phyloP scores from a whole-genome alignment of 2,888 invertebrate genomes.

The Troilus luridus region DNA sequence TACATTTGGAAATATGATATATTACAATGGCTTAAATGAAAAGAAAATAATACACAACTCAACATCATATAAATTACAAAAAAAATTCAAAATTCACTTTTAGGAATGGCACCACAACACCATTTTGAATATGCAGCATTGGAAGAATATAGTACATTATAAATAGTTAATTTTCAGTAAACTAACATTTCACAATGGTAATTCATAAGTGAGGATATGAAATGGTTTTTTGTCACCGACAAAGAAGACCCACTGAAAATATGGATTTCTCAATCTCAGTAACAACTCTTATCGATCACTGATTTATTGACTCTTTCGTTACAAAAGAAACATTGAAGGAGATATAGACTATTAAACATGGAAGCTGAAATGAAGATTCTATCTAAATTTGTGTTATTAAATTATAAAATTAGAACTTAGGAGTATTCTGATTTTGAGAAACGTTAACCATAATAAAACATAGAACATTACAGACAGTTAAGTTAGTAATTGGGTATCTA shows the following conservation, averaged over 20 bases:
- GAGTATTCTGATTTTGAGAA: not conserved
- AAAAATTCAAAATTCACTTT: not conserved
- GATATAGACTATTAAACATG: not conserved
- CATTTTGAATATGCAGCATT: not conserved
- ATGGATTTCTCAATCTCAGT: not conserved
- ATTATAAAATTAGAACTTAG: not conserved
- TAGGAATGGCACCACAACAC: not conserved
- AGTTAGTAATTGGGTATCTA: not conserved
- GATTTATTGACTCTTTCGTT: not conserved
- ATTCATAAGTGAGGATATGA: not conserved
- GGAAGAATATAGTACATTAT: not conserved
- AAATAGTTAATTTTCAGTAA: not conserved
- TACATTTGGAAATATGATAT: slow-evolving; percentile 4
- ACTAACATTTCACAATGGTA: not conserved
- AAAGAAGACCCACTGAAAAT: not conserved
- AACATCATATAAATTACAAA: not conserved
- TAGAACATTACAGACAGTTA: not conserved
- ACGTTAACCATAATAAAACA: not conserved
- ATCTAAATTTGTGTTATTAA: not conserved
- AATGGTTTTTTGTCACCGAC: not conserved
- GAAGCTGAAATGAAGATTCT: slow-evolving; percentile 1
- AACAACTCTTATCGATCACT: not conserved
- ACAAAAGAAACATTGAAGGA: not conserved
- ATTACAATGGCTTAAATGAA: not conserved
- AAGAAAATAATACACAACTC: not conserved